Base-by-base conservation (phyloP, 1,140 invertebrate species). In the Drosophila obscura region DNA sequence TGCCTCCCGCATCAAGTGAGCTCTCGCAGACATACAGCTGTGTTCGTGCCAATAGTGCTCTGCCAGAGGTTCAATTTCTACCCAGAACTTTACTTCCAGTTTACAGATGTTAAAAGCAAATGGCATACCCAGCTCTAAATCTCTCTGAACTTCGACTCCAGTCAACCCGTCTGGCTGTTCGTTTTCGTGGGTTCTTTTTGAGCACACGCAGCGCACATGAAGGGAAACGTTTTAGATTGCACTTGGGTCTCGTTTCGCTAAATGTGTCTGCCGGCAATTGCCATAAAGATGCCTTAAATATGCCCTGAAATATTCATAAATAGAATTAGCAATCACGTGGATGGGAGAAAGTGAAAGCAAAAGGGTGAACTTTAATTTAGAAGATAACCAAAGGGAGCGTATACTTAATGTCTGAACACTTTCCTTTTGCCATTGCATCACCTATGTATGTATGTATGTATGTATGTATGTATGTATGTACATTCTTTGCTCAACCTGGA, bases 161-260 rank as follows among this genome's bases (percentile, higher is more conserved):
- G 22, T 13, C 41, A n/a, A 48, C 43, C 28, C 49, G 76, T 67
- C 55, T 69, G 74, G 31, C 62, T 49, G 59, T 39, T 60, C 46
- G 13, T 51, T 15, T 43, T 13, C 35, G 22, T 41, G 52, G 0
- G 19, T 19, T 74, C n/a, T 52, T 31, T 63, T 57, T 7, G 28
- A 8, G 31, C 8, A 67, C 53, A 39, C 64, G 43, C 50, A 65
- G 31, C 31, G 31, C 53, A 59, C 76, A 50, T 72, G 65, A 76
- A 76, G 15, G 49, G 2, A 78, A 87, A n/a, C 83, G 71, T 82
- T 88, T 88, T 88, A 87, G 73, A 72, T 79, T 78, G 65, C 82
- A 88, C 82, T 68, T 52, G 82, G 79, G 82, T 59, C 77, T 88
- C 74, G 77, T 87, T 88, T 82, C 49, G 51, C 77, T 72, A 87